These are phyloP conservation scores for Euwallacea fornicatus DNA, from an alignment of 1,140 invertebrate species.

Conservation along the genomic window DNA sequence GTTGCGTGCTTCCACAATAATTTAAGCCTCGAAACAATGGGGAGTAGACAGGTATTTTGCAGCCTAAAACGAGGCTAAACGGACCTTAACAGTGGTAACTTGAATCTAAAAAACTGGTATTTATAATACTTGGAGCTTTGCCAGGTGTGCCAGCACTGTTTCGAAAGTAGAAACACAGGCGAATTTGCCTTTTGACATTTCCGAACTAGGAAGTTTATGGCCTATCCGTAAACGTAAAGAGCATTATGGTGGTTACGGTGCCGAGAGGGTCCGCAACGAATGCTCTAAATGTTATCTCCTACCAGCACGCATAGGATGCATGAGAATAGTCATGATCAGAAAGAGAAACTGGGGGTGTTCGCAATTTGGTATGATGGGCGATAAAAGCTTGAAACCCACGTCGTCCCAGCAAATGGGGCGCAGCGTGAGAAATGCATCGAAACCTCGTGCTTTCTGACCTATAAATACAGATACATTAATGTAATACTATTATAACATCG, in stretches of 20 bases:
- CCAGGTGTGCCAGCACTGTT: constrained; percentile 30
- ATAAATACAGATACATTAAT: constrained; percentile 31
- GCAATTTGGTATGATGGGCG: too few relatives aligned
- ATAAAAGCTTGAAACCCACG: too few relatives aligned
- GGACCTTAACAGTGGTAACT: constrained; percentile 26
- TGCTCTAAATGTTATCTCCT: too few relatives aligned
- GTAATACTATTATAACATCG: constrained; percentile 34
- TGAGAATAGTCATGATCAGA: too few relatives aligned
- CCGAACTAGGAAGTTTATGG: neutral
- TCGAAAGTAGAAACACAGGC: constrained; percentile 10
- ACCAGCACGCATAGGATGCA: too few relatives aligned
- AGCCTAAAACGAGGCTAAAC: neutral
- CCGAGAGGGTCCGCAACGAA: too few relatives aligned
- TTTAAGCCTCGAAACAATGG: too few relatives aligned
- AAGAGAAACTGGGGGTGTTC: too few relatives aligned
- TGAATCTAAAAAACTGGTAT: constrained; percentile 30
- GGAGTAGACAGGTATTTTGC: neutral
- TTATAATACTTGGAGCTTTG: constrained; percentile 34
- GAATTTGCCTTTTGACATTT: constrained; percentile 8
- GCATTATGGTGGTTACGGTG: neutral
- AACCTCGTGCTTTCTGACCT: constrained; percentile 35
- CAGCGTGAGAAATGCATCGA: constrained; percentile 5
- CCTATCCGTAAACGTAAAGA: neutral
- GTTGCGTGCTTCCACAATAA: too few relatives aligned
- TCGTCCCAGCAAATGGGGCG: too few relatives aligned